Percentiles rank a stretch among this genome's conserved stretches.
Evolutionary conservation across 2,888 invertebrate species (phyloP).

Genomic region (Leptopilina syphax): DNA sequence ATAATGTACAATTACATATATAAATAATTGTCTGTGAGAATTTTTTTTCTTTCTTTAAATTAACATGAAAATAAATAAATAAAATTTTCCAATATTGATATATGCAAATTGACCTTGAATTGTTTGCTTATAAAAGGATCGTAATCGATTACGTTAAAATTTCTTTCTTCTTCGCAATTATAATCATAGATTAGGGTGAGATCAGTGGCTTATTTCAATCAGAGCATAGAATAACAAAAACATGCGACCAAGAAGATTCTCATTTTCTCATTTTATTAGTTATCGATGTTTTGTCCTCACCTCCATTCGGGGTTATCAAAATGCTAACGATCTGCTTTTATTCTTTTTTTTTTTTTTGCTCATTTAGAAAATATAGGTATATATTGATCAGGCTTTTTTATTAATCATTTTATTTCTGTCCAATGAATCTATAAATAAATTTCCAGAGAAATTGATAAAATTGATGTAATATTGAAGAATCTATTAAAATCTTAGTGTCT

Average conservation of each 20-base stretch:
- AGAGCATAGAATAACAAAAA: constrained; percentile 20
- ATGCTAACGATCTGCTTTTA: constrained; percentile 2
- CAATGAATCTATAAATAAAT: constrained; percentile 2
- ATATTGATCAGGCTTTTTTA: background rate
- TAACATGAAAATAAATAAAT: constrained; percentile 43
- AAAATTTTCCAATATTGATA: background rate
- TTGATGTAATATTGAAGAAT: background rate
- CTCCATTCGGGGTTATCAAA: constrained; percentile 4
- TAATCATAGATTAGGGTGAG: background rate
- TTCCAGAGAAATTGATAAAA: background rate
- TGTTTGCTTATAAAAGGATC: background rate
- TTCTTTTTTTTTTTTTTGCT: background rate
- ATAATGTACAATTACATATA: background rate
- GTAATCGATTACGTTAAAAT: constrained; percentile 6
- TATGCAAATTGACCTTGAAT: background rate
- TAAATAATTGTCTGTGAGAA: background rate
- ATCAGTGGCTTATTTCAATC: constrained; percentile 11
- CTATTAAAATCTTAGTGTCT: too few relatives aligned
- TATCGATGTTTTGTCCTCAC: constrained; percentile 22
- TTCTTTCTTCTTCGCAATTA: background rate
- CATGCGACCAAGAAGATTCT: constrained; percentile 37
- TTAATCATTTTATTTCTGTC: background rate
- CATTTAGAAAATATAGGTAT: constrained; percentile 2
- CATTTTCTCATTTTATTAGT: constrained; percentile 7
- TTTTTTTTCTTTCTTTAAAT: constrained; percentile 32